Evolutionary conservation across 2,797 vertebrate genomes (phyloP).

Genomic region (Manis crassicaudata): DNA sequence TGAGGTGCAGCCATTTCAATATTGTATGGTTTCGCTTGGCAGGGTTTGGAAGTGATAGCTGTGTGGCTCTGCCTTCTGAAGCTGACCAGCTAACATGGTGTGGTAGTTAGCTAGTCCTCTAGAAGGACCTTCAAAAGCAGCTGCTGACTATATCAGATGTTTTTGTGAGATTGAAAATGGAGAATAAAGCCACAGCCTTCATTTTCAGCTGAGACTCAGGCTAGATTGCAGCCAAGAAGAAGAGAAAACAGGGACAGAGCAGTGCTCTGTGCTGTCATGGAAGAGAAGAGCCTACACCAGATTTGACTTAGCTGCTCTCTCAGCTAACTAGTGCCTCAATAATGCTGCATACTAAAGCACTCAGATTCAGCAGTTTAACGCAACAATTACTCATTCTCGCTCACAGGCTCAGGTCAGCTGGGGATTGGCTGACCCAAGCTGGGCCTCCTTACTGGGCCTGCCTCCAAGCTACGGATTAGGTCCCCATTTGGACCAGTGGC

Average conservation of each 20-base stretch:
- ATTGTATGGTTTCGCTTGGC: constrained; percentile 64
- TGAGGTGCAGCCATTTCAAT: constrained; percentile 81
- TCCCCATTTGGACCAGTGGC: background rate
- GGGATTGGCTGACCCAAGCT: background rate
- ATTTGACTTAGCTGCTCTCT: background rate
- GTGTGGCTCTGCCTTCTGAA: background rate
- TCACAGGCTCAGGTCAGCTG: background rate
- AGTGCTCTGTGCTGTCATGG: background rate
- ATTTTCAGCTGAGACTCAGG: constrained; percentile 45
- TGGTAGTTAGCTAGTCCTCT: background rate
- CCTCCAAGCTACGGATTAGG: background rate
- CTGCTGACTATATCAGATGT: constrained; percentile 38
- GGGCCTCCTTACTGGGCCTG: background rate
- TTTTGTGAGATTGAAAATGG: constrained; percentile 30
- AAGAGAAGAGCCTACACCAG: background rate
- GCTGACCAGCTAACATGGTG: background rate
- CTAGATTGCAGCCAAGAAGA: background rate
- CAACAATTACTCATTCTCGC: background rate
- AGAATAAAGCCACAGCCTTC: constrained; percentile 38
- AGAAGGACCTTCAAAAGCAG: background rate
- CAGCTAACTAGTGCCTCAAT: background rate
- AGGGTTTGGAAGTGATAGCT: constrained; percentile 22
- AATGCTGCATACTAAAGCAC: background rate
- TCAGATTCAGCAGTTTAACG: background rate
- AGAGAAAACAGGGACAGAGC: background rate